phyloP scores from a whole-genome alignment of 2,113 vertebrate genomes.

The Pipra filicauda region DNA sequence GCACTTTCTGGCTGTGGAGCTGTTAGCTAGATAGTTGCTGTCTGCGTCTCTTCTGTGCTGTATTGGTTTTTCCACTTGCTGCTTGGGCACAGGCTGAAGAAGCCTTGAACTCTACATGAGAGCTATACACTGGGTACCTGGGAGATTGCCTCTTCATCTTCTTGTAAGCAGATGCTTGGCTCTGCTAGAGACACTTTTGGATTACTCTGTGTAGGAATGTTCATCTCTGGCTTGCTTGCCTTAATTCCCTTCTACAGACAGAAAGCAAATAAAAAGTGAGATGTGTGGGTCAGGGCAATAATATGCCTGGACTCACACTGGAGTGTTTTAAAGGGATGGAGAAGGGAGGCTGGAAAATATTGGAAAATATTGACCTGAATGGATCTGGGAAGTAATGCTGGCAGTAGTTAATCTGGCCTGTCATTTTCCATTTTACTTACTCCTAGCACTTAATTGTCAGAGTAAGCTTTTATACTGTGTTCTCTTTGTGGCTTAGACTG shows the following conservation, averaged over 20 bases:
- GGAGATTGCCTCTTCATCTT: background rate
- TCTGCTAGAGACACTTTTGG: background rate
- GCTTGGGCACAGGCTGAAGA: background rate
- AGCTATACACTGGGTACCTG: background rate
- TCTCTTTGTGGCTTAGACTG: background rate
- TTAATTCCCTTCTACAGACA: background rate
- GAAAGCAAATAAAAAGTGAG: background rate
- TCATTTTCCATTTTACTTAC: constrained; percentile 17
- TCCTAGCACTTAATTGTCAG: background rate
- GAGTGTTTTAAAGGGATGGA: background rate
- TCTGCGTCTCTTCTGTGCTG: background rate
- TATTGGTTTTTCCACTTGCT: background rate
- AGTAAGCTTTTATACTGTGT: background rate
- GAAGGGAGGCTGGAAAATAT: background rate
- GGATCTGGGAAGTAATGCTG: background rate
- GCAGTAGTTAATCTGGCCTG: background rate
- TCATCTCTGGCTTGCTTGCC: background rate
- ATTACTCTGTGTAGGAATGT: background rate
- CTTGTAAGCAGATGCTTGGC: background rate
- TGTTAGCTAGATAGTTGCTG: background rate
- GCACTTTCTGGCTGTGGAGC: background rate
- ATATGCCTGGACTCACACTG: background rate
- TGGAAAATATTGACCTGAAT: background rate
- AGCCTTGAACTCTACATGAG: background rate
- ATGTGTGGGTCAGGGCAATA: background rate